Conservation (phyloP, 2,113 vertebrate species). For the Anguilla rostrata region DNA sequence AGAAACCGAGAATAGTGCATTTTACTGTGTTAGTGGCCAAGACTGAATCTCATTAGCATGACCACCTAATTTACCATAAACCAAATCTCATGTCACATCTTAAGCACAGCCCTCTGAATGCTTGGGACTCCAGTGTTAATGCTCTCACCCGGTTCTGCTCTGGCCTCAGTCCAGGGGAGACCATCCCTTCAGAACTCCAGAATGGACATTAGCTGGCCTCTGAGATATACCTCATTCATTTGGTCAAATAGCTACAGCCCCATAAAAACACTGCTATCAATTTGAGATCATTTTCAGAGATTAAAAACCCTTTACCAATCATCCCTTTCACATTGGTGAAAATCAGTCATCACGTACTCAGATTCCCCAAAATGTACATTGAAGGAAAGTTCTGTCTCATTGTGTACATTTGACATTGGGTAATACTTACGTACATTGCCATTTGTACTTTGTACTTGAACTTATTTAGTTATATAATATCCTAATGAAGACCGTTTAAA, state of each 20-base stretch:
- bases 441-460: background rate
- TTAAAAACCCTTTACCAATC: too few species aligned
- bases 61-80: too few species aligned
- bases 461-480: background rate
- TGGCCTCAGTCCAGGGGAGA: background rate
- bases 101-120: too few species aligned
- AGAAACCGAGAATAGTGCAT: too few species aligned
- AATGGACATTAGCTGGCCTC: slow-evolving; percentile 14
- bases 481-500: background rate
- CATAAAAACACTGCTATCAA: background rate
- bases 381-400: background rate
- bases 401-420: background rate
- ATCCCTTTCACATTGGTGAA: too few species aligned
- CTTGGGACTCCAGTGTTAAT: too few species aligned
- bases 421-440: background rate
- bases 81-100: too few species aligned
- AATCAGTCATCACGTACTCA: background rate
- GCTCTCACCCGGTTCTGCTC: background rate
- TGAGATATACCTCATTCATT: slow-evolving; percentile 2
- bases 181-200: background rate
- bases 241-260: background rate
- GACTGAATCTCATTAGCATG: too few species aligned
- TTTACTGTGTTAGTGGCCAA: too few species aligned
- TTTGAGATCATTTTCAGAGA: background rate
- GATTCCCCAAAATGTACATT: background rate